A percentile compares a stretch with the other conserved stretches of the same genome.
Evolutionary conservation across 2,888 invertebrate species (phyloP).

Genomic region (Tholera decimalis): DNA sequence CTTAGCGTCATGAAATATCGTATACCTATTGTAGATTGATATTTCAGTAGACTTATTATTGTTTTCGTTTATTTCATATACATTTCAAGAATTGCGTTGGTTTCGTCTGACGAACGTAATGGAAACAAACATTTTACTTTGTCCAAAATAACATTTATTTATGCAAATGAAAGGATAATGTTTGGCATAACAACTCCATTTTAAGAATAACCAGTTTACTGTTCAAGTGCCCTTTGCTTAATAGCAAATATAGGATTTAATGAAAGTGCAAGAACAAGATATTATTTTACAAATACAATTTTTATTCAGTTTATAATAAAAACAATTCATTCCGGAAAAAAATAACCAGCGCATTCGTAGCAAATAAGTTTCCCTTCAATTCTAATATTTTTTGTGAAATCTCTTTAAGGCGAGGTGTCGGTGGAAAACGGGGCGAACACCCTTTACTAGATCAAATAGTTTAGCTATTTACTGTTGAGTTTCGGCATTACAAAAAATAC

Average conservation of each 20-base stretch:
- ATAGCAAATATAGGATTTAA: conserved; percentile 84
- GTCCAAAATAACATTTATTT: conserved; percentile 81
- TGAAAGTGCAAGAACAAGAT: conserved; percentile 77
- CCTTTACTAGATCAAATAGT: too few relatives aligned
- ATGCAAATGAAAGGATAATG: conserved; percentile 81
- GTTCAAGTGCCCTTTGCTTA: conserved; percentile 73
- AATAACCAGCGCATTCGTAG: conserved; percentile 20
- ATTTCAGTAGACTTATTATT: conserved; percentile 30
- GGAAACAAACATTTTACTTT: conserved; percentile 76
- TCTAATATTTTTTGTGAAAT: conserved; percentile 17
- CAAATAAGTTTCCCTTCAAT: conserved; percentile 20
- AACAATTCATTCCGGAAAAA: conserved; percentile 28
- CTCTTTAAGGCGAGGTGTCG: too few relatives aligned
- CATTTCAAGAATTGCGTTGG: conserved; percentile 57
- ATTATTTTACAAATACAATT: conserved; percentile 78
- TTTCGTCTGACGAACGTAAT: conserved; percentile 65
- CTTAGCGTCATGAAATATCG: conserved; percentile 20
- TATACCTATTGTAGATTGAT: conserved; percentile 34
- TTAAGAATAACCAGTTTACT: conserved; percentile 83
- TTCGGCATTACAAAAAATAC: too few relatives aligned
- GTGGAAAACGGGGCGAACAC: too few relatives aligned
- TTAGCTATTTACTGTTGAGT: too few relatives aligned
- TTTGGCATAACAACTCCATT: conserved; percentile 84
- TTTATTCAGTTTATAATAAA: conserved; percentile 63
- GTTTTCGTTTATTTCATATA: conserved; percentile 41